Evolutionary conservation across 1,140 invertebrate genomes (phyloP).

Genomic region (Solen grandis): DNA sequence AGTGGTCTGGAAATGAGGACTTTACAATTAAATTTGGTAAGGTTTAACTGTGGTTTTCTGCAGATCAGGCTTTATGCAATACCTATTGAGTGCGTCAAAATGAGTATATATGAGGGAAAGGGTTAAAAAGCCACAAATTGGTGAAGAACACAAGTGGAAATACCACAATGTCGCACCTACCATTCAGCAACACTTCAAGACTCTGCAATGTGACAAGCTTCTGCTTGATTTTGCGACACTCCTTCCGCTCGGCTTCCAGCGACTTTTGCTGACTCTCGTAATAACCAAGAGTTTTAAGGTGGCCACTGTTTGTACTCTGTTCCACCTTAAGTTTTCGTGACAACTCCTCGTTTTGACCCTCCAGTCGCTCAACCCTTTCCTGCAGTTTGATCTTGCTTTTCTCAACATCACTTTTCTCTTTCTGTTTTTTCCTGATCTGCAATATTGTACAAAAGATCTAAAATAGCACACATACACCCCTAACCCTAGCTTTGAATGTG

Average conservation of each 20-base stretch:
- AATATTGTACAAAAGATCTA: background rate
- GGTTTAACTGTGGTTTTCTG: too few species aligned
- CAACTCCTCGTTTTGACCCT: background rate
- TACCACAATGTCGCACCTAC: too few species aligned
- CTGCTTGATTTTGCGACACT: slow-evolving; percentile 37
- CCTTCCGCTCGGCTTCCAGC: slow-evolving; percentile 32
- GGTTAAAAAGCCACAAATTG: too few species aligned
- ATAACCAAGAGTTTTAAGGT: slow-evolving; percentile 46
- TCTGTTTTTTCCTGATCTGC: slow-evolving; percentile 34
- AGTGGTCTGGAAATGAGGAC: too few species aligned
- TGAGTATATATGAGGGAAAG: too few species aligned
- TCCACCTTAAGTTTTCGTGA: slow-evolving; percentile 21
- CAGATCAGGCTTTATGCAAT: too few species aligned
- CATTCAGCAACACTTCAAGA: slow-evolving; percentile 32
- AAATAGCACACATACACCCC: too few species aligned
- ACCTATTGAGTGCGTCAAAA: too few species aligned
- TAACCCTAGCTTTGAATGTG: too few species aligned
- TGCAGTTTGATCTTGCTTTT: background rate
- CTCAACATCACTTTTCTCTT: slow-evolving; percentile 21
- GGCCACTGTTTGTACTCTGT: slow-evolving; percentile 33
- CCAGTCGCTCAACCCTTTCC: background rate
- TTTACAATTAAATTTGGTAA: too few species aligned
- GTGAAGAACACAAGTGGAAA: too few species aligned
- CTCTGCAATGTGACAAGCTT: slow-evolving; percentile 47
- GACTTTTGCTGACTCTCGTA: slow-evolving; percentile 49